Base-by-base conservation (phyloP, 64 coral and sea anemone genomes). In the Catalaphyllia jardinei region DNA sequence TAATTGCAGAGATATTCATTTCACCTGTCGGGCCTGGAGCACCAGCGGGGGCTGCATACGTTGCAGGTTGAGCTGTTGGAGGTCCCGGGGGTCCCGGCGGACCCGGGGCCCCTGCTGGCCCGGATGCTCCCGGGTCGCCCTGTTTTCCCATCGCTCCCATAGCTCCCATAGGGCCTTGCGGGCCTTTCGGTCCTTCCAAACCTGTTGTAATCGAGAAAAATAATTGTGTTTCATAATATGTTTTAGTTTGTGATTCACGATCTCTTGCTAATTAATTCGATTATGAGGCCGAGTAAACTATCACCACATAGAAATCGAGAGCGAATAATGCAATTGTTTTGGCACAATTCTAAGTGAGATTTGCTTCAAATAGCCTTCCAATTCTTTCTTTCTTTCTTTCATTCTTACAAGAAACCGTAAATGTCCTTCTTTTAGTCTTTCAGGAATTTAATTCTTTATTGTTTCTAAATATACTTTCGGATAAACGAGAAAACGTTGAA, bases 161-260 rank as follows among this genome's bases (percentile, higher is more conserved):
- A 51, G 62, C 62, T 83, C 81, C 81, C 15, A 64, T 65, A 8
- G 62, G 12, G 50, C 35, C 81, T 50, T 85, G 63, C 14, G 81
- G 81, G 15, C 63, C 81, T 51, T 42, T 49, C 6, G 74, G 74
- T 77, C 65, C 65, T 8, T 80, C 18, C 15, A 80, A 8, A 61
- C 78, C 78, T 69, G 22, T 69, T 3, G 25, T 24, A 69, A 69
- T 12, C 54, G 54, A 57, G 1, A 25, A 19, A 67, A 20, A 67
- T 35, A 35, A 35, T 35, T 35, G 33, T 35, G 33, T 35, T 35
- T 35, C 33, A 35, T 35, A 35, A 35, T 24, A 69, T 69, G n/a
- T 24, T 69, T 69, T 8, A 28, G 22, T 69, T 27, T 69, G 7
- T 25, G 22, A 25, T 11, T 57, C 54, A 57, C 15, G 54, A 57